Evolutionary conservation across 2,888 invertebrate species (phyloP), one percentile per base, ranked within the genome.

Genomic region (Protonemura montana): DNA sequence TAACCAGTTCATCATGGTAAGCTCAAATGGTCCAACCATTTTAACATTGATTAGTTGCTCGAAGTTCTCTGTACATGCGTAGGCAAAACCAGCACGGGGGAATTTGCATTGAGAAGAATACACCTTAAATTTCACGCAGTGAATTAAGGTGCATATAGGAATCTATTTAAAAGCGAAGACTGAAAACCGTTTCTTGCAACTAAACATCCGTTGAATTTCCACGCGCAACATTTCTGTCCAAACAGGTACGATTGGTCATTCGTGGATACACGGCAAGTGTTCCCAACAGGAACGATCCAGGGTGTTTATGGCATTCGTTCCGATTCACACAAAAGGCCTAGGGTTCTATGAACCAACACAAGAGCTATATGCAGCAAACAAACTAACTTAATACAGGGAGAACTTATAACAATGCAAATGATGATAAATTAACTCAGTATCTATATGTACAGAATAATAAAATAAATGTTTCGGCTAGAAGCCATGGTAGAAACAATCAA

Each of bases 81-180:
- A 76, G 84, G 76, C 85, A 84, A 42, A 80, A 78, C 84, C 86
- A 86, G 85, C 86, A 87, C 85, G 82, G 81, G 82, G 80, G 85
- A 86, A 82, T 85, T 81, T 27, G 59, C 13, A 82, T 87, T 86
- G 27, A 87, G 41, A 78, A 76, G 81, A 87, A 21, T 77, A 82
- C 85, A 85, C 86, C 81, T 86, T 59, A 25, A 42, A 30, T 35
- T 82, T 29, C 26, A 82, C 59, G 13, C 59, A 21, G 59, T 59
- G 59, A 59, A 59, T 59, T 21, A 59, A 59, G 21, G 3, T 2
- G 59, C 41, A 82, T 25, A 5, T 29, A 35, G 42, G 42, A 41
- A 13, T 42, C 42, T 30, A 35, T 42, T 25, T n/a, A 1, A 1
- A 41, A 41, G 82, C 41, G 1, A 82, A 82, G 25, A 21, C 0